Evolutionary conservation across 2,888 invertebrate species (phyloP), one percentile per base, ranked within the genome.

Genomic region (Dastarcus helophoroides): DNA sequence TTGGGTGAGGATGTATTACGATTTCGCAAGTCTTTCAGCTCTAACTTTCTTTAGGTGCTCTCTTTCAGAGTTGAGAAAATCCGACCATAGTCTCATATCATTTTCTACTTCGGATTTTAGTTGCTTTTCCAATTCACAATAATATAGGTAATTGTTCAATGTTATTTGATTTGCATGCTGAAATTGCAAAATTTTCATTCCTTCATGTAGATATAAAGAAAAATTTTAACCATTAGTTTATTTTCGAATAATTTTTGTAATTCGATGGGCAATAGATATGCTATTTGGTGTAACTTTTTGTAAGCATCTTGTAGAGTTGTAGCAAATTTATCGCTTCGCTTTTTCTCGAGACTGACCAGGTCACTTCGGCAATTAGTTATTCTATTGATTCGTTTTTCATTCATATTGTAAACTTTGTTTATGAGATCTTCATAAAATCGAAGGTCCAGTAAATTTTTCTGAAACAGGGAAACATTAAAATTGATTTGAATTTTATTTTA

Each of bases 91-190:
- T 25, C 45, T 41, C 4, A 39, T 36, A 25, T 50, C 44, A 26
- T 52, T 47, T 35, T 51, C 44, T 4, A 47, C 39, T 44, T 52
- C 46, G 4, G 50, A 27, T 26, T 48, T 40, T 5, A 58, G 33
- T 4, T 47, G 38, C 9, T 30, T 14, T 12, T 51, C 37, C 8
- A 57, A 26, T 28, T 55, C 50, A 3, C 39, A 30, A 36, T 52
- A 56, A 26, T 39, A 42, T 26, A 51, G 38, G 16, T 49, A 46
- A 40, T 58, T 58, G 27, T 41, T 50, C 22, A 58, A 31, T 9
- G 51, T 46, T 4, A 53, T 48, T 47, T 56, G 46, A 37, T 59
- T 59, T 3, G 54, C 39, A 14, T 49, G 45, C 54, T 56, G 32
- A 26, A 50, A 50, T 26, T 24, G 21, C 17, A 35, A 26, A 30